Evolutionary conservation across 2,113 vertebrate species (phyloP), one percentile per base, ranked within the genome.

Genomic region (Chionodraco myersi): DNA sequence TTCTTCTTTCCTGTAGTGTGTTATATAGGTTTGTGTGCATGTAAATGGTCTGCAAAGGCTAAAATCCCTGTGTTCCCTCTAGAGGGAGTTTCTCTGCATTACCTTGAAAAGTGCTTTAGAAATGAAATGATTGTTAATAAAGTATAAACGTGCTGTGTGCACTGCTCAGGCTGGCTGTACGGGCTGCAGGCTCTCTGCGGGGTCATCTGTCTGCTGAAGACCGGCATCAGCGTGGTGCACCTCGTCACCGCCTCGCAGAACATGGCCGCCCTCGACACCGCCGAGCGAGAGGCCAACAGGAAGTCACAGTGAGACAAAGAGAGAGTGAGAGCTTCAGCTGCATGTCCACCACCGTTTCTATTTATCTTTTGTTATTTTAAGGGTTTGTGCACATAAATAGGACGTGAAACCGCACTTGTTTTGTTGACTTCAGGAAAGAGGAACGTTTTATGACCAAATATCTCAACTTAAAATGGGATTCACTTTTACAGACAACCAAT

Each of bases 211-310:
- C 9, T 95, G 36, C 71, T 96, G 36, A 98, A 98, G 88, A 93
- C 96, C 0, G 82, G 86, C 69, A 96, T 98, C 89, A 97, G 96
- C 16, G 56, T 93, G 6, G 54, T 98, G 16, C 97, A 98, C 91
- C 94, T 98, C 57, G 15, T 97, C 90, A 96, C 95, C 0, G 97
- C 97, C 10, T 95, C 96, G 1, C 89, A 95, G 72, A 96, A 97
- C 89, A 96, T 98, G 95, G 96, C 94, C 4, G 96, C 96, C 83
- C 77, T 97, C 36, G 96, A 98, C 3, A 62, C 72, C 0, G 95
- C 96, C 0, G 96, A 96, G 74, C 94, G 96, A 0, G 88, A 93
- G 78, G 91, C 70, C 16, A 90, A 86, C 63, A 14, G 5, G 4
- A 95, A 95, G 91, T 53, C 26, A 12, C 81, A 94, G 75, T 95